phyloP scores from a whole-genome alignment of 2,113 vertebrate genomes.

The Natator depressus region DNA sequence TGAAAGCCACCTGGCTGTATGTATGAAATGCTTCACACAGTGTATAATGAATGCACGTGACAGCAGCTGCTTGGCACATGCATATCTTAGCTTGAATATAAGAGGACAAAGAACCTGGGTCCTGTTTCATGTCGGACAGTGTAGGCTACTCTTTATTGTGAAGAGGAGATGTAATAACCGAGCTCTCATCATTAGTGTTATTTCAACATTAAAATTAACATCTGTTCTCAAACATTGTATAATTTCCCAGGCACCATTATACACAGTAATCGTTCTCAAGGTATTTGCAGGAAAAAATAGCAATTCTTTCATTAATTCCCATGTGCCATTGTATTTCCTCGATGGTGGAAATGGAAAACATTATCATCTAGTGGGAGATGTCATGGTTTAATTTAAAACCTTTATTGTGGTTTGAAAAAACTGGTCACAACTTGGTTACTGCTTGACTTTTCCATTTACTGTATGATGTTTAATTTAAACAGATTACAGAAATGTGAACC shows the following conservation, averaged over 20 bases:
- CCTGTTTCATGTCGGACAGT: background rate
- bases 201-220: slow-evolving; percentile 1
- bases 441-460: background rate
- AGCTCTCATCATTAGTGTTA: background rate
- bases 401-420: background rate
- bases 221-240: background rate
- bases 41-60: background rate
- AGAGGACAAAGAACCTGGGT: background rate
- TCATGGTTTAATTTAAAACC: background rate
- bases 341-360: background rate
- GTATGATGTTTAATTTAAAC: background rate
- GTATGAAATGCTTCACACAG: fast-evolving
- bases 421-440: background rate
- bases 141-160: background rate
- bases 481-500: background rate
- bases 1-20: background rate
- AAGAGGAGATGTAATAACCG: background rate
- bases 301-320: background rate
- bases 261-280: background rate
- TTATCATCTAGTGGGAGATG: background rate
- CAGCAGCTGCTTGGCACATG: background rate
- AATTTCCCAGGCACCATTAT: background rate
- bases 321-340: background rate
- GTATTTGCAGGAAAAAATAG: background rate
- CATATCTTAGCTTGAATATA: background rate